These are phyloP conservation scores for Luffia ferchaultella DNA, from an alignment of 2,888 invertebrate genomes.

Conservation along the genomic window DNA sequence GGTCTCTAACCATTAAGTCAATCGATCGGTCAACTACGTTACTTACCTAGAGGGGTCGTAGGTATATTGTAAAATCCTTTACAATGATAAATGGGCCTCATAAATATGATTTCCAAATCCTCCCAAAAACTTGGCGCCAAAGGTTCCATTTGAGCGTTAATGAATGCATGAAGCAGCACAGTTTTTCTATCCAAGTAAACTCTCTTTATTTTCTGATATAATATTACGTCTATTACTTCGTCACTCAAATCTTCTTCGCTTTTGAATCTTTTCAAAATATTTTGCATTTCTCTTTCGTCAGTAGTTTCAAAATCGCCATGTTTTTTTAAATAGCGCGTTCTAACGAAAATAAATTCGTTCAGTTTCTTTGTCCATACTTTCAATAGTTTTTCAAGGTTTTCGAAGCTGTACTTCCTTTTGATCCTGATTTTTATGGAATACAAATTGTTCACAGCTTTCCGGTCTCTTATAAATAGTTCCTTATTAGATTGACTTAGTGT, in stretches of 20 bases:
- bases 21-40: too few relatives aligned
- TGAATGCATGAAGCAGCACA: conserved; percentile 32
- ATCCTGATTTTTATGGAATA: conserved; percentile 36
- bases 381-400: conserved; percentile 18
- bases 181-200: conserved; percentile 35
- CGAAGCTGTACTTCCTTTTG: conserved; percentile 19
- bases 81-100: conserved; percentile 38
- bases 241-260: conserved; percentile 17
- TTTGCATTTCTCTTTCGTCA: conserved; percentile 10
- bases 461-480: conserved; percentile 32
- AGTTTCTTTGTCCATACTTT: conserved; percentile 32
- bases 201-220: conserved; percentile 27
- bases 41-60: conserved; percentile 33
- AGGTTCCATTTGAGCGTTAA: conserved; percentile 30
- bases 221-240: conserved; percentile 15
- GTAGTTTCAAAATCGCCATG: conserved; percentile 19
- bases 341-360: conserved; percentile 37
- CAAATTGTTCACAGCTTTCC: conserved; percentile 23
- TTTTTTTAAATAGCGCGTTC: conserved; percentile 30
- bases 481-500: conserved; percentile 34
- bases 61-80: conserved; percentile 22
- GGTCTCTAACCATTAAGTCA: too few relatives aligned
- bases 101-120: conserved; percentile 26
- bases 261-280: neutral
- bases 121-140: conserved; percentile 36